Evolutionary conservation across 2,797 vertebrate genomes (phyloP), one percentile per base, ranked within the genome.

Genomic region (Oreonectes daqikongensis): DNA sequence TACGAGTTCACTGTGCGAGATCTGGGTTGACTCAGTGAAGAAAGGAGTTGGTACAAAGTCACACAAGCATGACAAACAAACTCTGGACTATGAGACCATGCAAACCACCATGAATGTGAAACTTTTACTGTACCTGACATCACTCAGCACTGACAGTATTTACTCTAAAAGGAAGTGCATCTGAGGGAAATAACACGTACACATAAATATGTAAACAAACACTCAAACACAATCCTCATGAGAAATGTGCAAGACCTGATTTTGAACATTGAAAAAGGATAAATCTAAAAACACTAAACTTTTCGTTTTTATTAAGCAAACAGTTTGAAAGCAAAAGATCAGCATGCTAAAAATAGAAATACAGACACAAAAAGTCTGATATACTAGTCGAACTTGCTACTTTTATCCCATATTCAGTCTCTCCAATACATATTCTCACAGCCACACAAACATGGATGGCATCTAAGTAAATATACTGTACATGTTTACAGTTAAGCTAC

Each of bases 401-500:
- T n/a, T n/a, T n/a, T 50, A 22, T 20, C 12, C 20, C 40, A 40
- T 18, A 40, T 53, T 53, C 30, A 28, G 15, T 18, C 63, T 59
- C 26, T n/a, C n/a, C 55, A 22, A n/a, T 59, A 26, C 26, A 53
- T 52, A 74, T 74, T 74, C 46, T 38, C 46, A 53, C 17, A 12
- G 1, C n/a, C n/a, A 61, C 26, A 53, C 42, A 63, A 75, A 60
- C 35, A 8, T 40, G 72, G 1, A 40, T 1, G 9, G 38, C 9
- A 24, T 7, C n/a, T 35, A 48, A n/a, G 63, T 65, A 69, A 63
- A 71, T 50, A 72, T 32, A 3, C 42, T 46, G 55, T 14, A 59
- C 30, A 72, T 74, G 71, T 78, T 50, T 78, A 75, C 61, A 72
- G 50, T 40, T 24, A 68, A 81, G 72, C 82, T 74, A 68, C 69